Base-by-base conservation (phyloP, 2,113 vertebrate genomes). In the Burhinus oedicnemus region DNA sequence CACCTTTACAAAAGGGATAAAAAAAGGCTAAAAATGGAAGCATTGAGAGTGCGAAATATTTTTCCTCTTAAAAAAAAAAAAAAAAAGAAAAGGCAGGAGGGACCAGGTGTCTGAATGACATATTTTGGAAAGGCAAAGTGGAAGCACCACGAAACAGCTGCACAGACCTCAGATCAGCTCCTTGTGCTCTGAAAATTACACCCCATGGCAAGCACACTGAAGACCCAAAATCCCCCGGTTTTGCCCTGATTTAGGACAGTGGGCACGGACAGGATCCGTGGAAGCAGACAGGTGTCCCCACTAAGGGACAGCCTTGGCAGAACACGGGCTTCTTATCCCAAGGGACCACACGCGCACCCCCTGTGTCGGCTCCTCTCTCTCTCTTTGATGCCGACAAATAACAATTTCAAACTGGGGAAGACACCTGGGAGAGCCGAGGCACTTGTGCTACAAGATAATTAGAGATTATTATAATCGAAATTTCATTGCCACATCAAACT, bases 391-490 rank as follows among this genome's bases (percentile, higher is more conserved):
- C 93, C 0, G 42, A 84, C 91, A 96, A 97, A 96, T 61, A 95
- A 96, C 92, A 92, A 92, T 97, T 97, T 97, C 90, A 86, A 96
- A 97, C 95, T 76, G 94, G 69, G 95, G 95, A 95, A 98, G 97
- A 57, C 96, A 98, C 97, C 98, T 98, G 97, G 97, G 97, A 98
- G 96, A 97, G 93, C 89, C 40, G 23, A 96, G 94, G 94, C 76
- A 49, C 97, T 98, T 84, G 36, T 94, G 95, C 96, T 98, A 98
- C 97, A 97, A 98, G 97, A 98, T 98, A 98, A 98, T 98, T 98
- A 98, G 98, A 98, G 97, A 98, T 98, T 98, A 98, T 97, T 98
- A 98, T 98, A 98, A 98, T 98, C 93, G 96, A 97, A 97, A 98
- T 98, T 97, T 97, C 98, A 98, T 98, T 98, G 98, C 97, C 97